Evolutionary conservation across 1,140 invertebrate species (phyloP), one percentile per base, ranked within the genome.

Genomic region (Cyclargus thomasi): DNA sequence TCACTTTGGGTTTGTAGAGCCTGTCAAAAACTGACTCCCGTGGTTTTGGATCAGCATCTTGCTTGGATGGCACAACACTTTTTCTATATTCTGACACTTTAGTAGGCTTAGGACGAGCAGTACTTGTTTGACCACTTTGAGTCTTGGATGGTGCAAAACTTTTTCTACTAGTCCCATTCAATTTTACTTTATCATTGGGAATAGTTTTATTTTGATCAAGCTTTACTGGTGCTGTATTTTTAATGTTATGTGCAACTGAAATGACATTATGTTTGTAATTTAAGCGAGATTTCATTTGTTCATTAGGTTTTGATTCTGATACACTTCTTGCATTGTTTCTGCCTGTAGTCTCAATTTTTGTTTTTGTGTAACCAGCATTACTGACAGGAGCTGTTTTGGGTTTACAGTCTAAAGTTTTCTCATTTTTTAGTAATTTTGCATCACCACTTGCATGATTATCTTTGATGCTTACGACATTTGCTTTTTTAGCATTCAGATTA

Each of bases 21-120:
- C 88, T 70, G n/a, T 88, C 85, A 74, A 88, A 90, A 0, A 90
- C 86, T 1, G 85, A 84, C 70, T 77, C 70, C 17, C 53, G 62
- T 53, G 64, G 36, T 62, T 68, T 67, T 67, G 39, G 68, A 59
- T 65, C 21, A 16, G 1, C 39, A 36, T 57, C 63, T 16, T 18
- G 14, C 69, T 73, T 75, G 63, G 70, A 23, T 29, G 68, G 63
- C 8, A 11, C 39, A 47, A 75, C 22, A 59, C 64, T 78, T 67
- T 78, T 81, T 64, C 71, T 74, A 63, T 67, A 55, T 29, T 73
- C 72, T n/a, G 16, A n/a, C 11, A 35, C 2, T 14, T 55, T 70
- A n/a, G 57, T 39, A 62, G 67, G 47, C 67, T 69, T 77, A 0
- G 68, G 22, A 17, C 65, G 39, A 2, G 65, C 21, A 7, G 57